phyloP scores from a whole-genome alignment of 1,140 invertebrate genomes.

The Pomacea maculata region DNA sequence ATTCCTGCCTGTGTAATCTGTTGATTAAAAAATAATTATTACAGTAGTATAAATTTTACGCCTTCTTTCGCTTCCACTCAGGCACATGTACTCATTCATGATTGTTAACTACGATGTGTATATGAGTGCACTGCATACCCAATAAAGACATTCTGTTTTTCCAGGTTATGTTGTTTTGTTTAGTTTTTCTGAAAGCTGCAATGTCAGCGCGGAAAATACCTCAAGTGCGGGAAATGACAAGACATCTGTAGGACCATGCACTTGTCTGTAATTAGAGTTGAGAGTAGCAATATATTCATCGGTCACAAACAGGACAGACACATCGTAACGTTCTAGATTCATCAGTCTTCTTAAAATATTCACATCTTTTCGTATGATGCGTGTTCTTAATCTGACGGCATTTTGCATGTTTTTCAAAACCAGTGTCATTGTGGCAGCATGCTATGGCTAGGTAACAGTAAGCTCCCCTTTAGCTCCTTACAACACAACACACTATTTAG shows the following conservation, averaged over 20 bases:
- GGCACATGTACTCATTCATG: too few species aligned
- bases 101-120: too few species aligned
- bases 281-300: slow-evolving; percentile 25
- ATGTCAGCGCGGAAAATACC: slow-evolving; percentile 10
- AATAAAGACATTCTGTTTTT: too few species aligned
- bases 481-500: too few species aligned
- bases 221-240: slow-evolving; percentile 43
- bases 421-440: slow-evolving; percentile 28
- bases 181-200: too few species aligned
- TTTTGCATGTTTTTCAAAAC: slow-evolving; percentile 39
- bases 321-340: slow-evolving; percentile 28
- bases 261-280: slow-evolving; percentile 35
- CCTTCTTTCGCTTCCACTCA: too few species aligned
- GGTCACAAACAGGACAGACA: slow-evolving; percentile 31
- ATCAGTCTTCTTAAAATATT: slow-evolving; percentile 26
- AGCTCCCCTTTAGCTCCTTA: neutral
- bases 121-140: too few species aligned
- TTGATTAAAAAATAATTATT: too few species aligned
- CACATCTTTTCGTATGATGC: slow-evolving; percentile 30
- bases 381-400: slow-evolving; percentile 25
- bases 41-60: too few species aligned
- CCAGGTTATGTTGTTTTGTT: too few species aligned
- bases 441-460: slow-evolving; percentile 15
- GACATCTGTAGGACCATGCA: slow-evolving; percentile 40
- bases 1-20: slow-evolving; percentile 28